These are phyloP conservation scores for Mimas tiliae DNA, from an alignment of 2,888 invertebrate species.

Conservation along the genomic window DNA sequence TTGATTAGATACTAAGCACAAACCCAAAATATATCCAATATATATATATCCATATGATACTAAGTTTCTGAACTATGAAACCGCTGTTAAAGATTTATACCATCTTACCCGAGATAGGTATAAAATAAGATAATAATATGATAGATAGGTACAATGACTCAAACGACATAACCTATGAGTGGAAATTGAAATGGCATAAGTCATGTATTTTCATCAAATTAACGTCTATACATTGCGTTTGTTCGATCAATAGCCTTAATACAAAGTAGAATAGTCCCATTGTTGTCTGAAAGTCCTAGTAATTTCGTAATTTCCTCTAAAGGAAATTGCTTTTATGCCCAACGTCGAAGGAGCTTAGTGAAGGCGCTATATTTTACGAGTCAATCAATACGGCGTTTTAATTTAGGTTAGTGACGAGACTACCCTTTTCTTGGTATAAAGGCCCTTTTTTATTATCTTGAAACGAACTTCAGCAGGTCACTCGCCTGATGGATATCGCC, in stretches of 20 bases:
- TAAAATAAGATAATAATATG: no score
- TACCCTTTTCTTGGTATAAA: background rate
- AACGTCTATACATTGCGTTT: constrained; percentile 36
- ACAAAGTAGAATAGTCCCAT: constrained; percentile 52
- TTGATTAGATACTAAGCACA: no score
- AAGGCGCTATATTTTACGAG: constrained; percentile 40
- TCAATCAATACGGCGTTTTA: constrained; percentile 32
- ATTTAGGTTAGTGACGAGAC: constrained; percentile 35
- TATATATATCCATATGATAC: no score
- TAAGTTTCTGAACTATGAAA: background rate
- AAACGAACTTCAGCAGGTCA: no score
- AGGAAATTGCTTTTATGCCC: constrained; percentile 69
- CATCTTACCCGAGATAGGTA: background rate
- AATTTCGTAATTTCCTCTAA: constrained; percentile 69
- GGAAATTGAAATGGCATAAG: constrained; percentile 6
- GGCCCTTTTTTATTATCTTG: background rate
- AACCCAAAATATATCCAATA: no score
- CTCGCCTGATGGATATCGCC: no score
- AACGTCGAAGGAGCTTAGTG: constrained; percentile 40
- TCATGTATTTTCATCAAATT: constrained; percentile 10
- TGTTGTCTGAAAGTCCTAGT: constrained; percentile 50
- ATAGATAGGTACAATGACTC: background rate
- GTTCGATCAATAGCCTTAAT: constrained; percentile 44
- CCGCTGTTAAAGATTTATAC: background rate
- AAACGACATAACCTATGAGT: background rate